Conservation (phyloP, 2,888 invertebrate genomes). For the Cynaeus angustus region DNA sequence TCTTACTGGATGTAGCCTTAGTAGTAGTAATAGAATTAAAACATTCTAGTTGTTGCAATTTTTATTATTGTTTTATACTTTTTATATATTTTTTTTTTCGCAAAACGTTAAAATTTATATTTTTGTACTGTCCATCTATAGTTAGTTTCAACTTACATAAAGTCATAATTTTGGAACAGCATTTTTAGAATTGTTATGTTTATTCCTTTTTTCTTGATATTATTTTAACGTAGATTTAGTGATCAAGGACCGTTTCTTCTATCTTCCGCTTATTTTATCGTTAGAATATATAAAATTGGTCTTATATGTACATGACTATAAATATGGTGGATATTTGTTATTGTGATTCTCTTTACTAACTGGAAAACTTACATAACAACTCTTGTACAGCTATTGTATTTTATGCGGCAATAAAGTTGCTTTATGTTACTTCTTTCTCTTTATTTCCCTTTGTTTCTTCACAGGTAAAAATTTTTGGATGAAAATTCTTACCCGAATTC, state of each 20-base stretch:
- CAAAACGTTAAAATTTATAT: too few species aligned
- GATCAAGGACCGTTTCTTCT: slow-evolving; percentile 18
- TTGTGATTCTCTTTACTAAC: slow-evolving; percentile 62
- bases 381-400: slow-evolving; percentile 66
- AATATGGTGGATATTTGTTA: slow-evolving; percentile 56
- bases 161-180: slow-evolving; percentile 65
- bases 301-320: slow-evolving; percentile 38
- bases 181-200: slow-evolving; percentile 66
- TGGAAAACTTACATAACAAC: slow-evolving; percentile 56
- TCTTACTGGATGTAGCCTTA: too few species aligned
- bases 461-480: slow-evolving; percentile 45
- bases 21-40: neutral
- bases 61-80: too few species aligned
- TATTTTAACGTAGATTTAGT: slow-evolving; percentile 28
- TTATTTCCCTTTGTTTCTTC: slow-evolving; percentile 57
- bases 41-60: too few species aligned
- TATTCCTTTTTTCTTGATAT: slow-evolving; percentile 25
- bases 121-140: neutral
- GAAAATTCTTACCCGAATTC: slow-evolving; percentile 43
- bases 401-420: slow-evolving; percentile 71
- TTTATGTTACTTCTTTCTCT: slow-evolving; percentile 64
- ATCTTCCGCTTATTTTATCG: slow-evolving; percentile 46
- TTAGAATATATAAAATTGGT: slow-evolving; percentile 15
- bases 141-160: too few species aligned
- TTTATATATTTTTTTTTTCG: neutral